Percentiles rank a stretch among this genome's conserved stretches.
These are phyloP conservation scores for Tetragonula carbonaria DNA, from an alignment of 2,888 invertebrate genomes.

Conservation along the genomic window DNA sequence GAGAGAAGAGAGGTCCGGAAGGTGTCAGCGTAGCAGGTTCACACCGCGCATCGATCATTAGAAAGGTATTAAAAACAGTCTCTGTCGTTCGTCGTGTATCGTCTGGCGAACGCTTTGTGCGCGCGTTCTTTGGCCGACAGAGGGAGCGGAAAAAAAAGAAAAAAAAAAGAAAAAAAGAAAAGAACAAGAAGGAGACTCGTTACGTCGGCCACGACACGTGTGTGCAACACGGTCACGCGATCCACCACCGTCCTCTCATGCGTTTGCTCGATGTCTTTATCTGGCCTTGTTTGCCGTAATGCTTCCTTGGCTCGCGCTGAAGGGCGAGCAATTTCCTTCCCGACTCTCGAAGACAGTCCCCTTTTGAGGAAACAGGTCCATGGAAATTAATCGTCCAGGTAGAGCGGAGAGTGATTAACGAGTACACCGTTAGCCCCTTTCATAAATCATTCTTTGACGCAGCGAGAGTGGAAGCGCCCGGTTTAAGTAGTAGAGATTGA, in stretches of 20 bases:
- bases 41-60: constrained; percentile 33
- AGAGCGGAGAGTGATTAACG: constrained; percentile 65
- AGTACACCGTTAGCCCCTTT: constrained; percentile 31
- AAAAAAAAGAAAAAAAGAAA: not conserved
- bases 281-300: constrained; percentile 63
- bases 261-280: constrained; percentile 69
- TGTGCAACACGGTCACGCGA: constrained; percentile 61
- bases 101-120: constrained; percentile 27
- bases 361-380: constrained; percentile 2
- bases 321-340: constrained; percentile 60
- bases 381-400: constrained; percentile 60
- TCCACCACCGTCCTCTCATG: constrained; percentile 26
- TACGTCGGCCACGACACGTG: constrained; percentile 18
- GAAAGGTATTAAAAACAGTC: constrained; percentile 33
- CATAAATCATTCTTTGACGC: constrained; percentile 54
- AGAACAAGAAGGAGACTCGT: constrained; percentile 31
- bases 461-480: constrained; percentile 29
- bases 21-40: constrained; percentile 9
- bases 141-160: not conserved
- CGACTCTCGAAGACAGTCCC: constrained; percentile 34
- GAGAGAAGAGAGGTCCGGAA: constrained; percentile 4
- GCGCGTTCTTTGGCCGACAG: not conserved
- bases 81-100: constrained; percentile 34
- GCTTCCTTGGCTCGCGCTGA: constrained; percentile 47
- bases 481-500: constrained; percentile 30